Evolutionary conservation across 1,140 invertebrate genomes (phyloP).

Genomic region (Seison nebaliae): DNA sequence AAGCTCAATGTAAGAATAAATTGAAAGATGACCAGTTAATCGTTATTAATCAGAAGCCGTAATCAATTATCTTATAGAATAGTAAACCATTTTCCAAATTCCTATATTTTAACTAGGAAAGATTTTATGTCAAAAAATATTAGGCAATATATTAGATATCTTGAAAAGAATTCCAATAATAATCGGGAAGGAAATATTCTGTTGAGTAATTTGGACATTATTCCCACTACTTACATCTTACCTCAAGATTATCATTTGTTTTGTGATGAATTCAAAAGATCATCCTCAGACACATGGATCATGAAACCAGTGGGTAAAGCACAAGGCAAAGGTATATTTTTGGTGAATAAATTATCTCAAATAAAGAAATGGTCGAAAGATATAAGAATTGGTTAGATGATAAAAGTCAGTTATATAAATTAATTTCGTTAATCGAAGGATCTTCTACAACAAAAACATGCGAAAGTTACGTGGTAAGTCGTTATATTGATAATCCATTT

Average conservation of each 20-base stretch:
- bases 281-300: constrained; percentile 72
- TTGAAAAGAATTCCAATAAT: constrained; percentile 58
- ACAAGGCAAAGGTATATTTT: constrained; percentile 34
- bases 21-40: constrained; percentile 64
- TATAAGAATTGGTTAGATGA: constrained; percentile 16
- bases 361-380: constrained; percentile 33
- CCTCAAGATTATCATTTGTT: constrained; percentile 82
- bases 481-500: constrained; percentile 74
- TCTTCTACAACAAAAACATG: constrained; percentile 16
- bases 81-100: constrained; percentile 56
- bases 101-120: constrained; percentile 57
- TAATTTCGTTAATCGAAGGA: constrained; percentile 3
- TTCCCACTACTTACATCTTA: constrained; percentile 58
- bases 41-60: not conserved
- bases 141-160: constrained; percentile 61
- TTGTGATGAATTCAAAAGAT: constrained; percentile 66
- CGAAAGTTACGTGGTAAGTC: constrained; percentile 36
- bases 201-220: constrained; percentile 35
- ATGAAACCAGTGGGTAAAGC: constrained; percentile 68
- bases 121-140: constrained; percentile 82
- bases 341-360: constrained; percentile 35
- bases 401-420: constrained; percentile 16
- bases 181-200: constrained; percentile 40
- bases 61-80: constrained; percentile 17
- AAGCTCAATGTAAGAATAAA: constrained; percentile 53